Evolutionary conservation across 2,113 vertebrate genomes (phyloP).

Genomic region (Thunnus maccoyii): DNA sequence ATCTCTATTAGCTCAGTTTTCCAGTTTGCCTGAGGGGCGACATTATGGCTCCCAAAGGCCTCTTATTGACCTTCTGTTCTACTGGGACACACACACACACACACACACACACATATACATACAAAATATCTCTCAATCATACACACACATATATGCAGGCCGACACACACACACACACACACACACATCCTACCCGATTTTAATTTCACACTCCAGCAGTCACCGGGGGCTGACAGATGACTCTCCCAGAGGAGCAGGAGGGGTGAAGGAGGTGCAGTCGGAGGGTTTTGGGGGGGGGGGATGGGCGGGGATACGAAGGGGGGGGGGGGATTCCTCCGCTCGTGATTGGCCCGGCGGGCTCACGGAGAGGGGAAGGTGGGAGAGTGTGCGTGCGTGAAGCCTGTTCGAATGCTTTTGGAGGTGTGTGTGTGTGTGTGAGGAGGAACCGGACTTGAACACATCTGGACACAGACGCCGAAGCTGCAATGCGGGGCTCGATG

Average conservation of each 20-base stretch:
- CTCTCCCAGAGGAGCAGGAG: conserved; percentile 76
- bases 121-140: too few species aligned
- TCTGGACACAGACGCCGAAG: conserved; percentile 40
- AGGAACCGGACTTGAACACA: conserved; percentile 50
- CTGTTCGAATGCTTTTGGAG: too few species aligned
- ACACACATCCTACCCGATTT: conserved; percentile 81
- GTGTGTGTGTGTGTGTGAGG: too few species aligned
- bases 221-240: conserved; percentile 88
- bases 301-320: conserved; percentile 48
- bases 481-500: conserved; percentile 38
- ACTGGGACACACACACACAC: not conserved
- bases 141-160: not conserved
- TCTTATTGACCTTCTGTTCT: conserved; percentile 70
- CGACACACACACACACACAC: conserved; percentile 18
- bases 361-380: too few species aligned
- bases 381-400: too few species aligned
- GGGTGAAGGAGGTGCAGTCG: conserved; percentile 56
- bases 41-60: conserved; percentile 80
- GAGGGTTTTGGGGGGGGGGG: conserved; percentile 40
- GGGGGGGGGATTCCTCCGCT: conserved; percentile 43
- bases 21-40: conserved; percentile 55
- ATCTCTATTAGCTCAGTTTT: conserved; percentile 86
- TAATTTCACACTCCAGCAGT: conserved; percentile 91
- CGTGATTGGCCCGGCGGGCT: conserved; percentile 71
- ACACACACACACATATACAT: conserved; percentile 11